Base-by-base conservation (phyloP, 2,113 vertebrate species). In the Pluvianellus socialis region DNA sequence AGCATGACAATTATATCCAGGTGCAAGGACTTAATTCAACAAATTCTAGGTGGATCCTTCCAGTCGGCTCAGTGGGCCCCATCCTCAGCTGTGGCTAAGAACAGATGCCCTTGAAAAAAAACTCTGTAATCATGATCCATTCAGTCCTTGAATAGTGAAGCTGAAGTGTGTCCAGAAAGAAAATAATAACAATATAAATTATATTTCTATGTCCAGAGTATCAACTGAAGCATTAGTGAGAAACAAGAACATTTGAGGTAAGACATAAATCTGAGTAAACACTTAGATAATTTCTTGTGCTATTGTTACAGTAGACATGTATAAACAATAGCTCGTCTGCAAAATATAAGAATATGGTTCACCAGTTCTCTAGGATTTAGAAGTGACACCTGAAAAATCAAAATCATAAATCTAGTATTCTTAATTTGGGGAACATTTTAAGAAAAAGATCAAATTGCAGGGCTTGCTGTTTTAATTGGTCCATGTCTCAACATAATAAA, bases 1-100 rank as follows among this genome's bases (percentile, higher is more conserved):
- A 82, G 99, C 98, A 96, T 97, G 97, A 99, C 99, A 99, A 99
- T 99, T 99, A 99, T 97, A 98, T 99, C 98, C 99, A 99, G 99
- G 99, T 99, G 99, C 99, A 99, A 98, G 98, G 98, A 99, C 99
- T 99, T 99, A 99, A 99, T 99, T 99, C 99, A 98, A 99, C 99
- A 99, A 99, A 99, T 99, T 99, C 99, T 98, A 98, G 98, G 99
- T 99, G 98, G 98, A 99, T 99, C 98, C 95, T 98, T 99, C 98
- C 98, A 98, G 97, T 98, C 98, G 93, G 98, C 98, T 98, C 87
- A 84, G 91, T 97, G 96, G 96, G 96, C 95, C 97, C 92, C 94
- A 94, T 97, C 98, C 98, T 98, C 98, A 98, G 98, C 98, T 98
- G 98, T 98, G 98, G 98, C 98, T 98, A 97, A 97, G 98, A 99